Percentiles rank a stretch among this genome's conserved stretches.
These are phyloP conservation scores for Rhinichthys osculus DNA, from an alignment of 2,797 vertebrate species.

Conservation along the genomic window DNA sequence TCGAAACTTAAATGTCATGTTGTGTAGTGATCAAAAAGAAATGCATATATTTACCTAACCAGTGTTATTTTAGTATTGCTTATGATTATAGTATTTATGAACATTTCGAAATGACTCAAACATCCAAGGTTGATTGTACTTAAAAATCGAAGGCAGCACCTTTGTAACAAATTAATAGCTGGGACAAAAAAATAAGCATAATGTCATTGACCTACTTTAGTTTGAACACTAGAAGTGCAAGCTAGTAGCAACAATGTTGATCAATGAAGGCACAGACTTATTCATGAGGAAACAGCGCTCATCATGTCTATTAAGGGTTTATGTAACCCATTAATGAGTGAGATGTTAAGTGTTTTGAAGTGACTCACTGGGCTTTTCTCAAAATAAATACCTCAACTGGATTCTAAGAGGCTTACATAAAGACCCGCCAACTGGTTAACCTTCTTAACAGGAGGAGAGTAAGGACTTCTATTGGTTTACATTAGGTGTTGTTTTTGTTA, in stretches of 20 bases:
- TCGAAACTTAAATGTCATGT: not conserved
- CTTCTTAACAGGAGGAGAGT: conserved; percentile 62
- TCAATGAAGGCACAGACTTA: not conserved
- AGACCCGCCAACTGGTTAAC: conserved; percentile 72
- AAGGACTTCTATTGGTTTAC: conserved; percentile 40
- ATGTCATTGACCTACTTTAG: not conserved
- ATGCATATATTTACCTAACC: not conserved
- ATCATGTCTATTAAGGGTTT: not conserved
- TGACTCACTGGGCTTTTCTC: conserved; percentile 56
- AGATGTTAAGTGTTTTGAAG: not conserved
- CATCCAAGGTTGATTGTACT: too few relatives aligned
- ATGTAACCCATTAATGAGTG: not conserved
- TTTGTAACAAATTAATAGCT: not conserved
- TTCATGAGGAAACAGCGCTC: not conserved
- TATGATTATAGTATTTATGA: not conserved
- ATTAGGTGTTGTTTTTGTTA: conserved; percentile 66
- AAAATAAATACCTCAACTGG: conserved; percentile 57
- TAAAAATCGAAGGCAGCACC: too few relatives aligned
- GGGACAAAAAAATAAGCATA: not conserved
- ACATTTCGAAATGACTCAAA: not conserved
- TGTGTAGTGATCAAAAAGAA: not conserved
- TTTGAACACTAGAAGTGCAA: not conserved
- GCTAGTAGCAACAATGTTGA: not conserved
- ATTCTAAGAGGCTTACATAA: conserved; percentile 76
- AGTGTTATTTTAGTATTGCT: not conserved